Evolutionary conservation across 2,888 invertebrate species (phyloP).

Genomic region (Julus scanicus): DNA sequence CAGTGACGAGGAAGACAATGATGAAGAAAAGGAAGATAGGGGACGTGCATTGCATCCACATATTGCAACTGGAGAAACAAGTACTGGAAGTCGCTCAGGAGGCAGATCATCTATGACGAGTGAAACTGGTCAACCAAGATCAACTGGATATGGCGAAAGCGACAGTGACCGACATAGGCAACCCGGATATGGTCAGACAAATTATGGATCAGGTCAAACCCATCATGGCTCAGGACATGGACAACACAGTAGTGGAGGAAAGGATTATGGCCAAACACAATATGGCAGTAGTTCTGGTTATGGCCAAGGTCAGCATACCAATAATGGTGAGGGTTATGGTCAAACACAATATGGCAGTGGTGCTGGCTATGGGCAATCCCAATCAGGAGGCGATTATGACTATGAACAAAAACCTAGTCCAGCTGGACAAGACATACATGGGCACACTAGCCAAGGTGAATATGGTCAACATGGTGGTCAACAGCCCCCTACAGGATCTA

Average conservation of each 20-base stretch:
- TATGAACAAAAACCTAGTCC: conserved; percentile 21
- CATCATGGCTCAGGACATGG: neutral
- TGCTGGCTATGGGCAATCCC: conserved; percentile 47
- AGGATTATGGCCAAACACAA: neutral
- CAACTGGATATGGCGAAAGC: neutral
- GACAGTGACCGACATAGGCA: neutral
- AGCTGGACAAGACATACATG: neutral
- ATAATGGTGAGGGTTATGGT: neutral
- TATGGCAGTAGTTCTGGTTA: conserved; percentile 3
- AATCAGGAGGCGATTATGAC: conserved; percentile 44
- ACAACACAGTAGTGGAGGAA: neutral
- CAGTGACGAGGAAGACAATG: conserved; percentile 49
- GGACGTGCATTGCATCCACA: conserved; percentile 55
- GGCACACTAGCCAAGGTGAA: conserved; percentile 17
- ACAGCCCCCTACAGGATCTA: neutral
- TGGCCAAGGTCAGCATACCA: neutral
- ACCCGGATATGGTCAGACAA: neutral
- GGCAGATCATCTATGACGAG: conserved; percentile 38
- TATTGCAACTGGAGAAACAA: conserved; percentile 16
- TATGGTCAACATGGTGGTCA: conserved; percentile 25
- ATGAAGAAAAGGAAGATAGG: conserved; percentile 40
- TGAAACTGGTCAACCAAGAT: conserved; percentile 15
- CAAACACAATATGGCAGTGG: conserved; percentile 47
- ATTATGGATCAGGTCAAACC: neutral
- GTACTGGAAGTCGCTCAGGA: neutral